Evolutionary conservation across 2,888 invertebrate genomes (phyloP).

Genomic region (Andrena bucephala): DNA sequence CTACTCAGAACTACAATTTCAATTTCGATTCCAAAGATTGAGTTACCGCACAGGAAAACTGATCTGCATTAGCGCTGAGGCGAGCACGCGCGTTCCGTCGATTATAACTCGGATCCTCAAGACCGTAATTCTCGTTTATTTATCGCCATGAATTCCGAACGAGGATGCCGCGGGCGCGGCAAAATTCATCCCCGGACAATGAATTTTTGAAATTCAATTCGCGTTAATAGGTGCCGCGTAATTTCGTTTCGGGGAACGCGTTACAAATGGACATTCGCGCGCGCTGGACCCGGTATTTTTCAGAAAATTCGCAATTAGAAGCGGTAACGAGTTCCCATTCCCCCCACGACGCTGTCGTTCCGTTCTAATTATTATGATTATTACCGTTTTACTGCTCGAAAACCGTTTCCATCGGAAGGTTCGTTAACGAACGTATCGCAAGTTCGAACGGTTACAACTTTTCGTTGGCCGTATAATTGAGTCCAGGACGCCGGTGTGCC

Average conservation of each 20-base stretch:
- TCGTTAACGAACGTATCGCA: constrained; percentile 34
- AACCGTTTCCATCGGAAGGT: constrained; percentile 8
- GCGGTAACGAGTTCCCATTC: neutral
- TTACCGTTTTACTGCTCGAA: constrained; percentile 15
- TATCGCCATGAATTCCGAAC: constrained; percentile 36
- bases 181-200: constrained; percentile 22
- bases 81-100: neutral
- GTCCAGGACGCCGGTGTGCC: neutral
- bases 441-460: constrained; percentile 25
- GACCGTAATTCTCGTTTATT: constrained; percentile 39
- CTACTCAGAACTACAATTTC: too few relatives aligned
- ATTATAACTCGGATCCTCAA: constrained; percentile 7
- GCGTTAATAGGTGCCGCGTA: constrained; percentile 13
- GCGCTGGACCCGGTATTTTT: neutral
- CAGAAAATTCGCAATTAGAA: constrained; percentile 19
- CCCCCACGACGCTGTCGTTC: neutral
- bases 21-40: too few relatives aligned
- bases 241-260: neutral
- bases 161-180: neutral
- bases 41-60: neutral
- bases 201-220: constrained; percentile 55
- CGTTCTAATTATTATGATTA: constrained; percentile 3
- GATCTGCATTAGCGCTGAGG: neutral
- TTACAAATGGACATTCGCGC: constrained; percentile 5
- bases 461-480: constrained; percentile 23